These are phyloP conservation scores for Bombus breviceps DNA, from an alignment of 1,140 invertebrate species.

Conservation along the genomic window DNA sequence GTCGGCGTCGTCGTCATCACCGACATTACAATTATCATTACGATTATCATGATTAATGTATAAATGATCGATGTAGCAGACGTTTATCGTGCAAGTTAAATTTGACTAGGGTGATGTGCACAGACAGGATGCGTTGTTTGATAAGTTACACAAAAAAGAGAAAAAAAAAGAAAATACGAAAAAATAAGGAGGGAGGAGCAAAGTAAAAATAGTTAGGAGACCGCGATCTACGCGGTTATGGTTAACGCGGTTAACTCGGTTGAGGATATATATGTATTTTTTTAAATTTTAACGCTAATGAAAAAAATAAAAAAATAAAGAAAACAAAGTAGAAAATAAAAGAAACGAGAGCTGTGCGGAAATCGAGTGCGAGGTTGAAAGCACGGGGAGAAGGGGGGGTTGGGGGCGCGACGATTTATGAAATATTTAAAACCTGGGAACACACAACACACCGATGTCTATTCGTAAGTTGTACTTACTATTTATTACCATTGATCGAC, in stretches of 20 bases:
- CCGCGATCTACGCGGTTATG: slow-evolving; percentile 38
- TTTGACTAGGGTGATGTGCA: slow-evolving; percentile 38
- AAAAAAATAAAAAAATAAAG: slow-evolving; percentile 27
- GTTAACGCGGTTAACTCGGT: slow-evolving; percentile 70
- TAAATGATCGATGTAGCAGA: slow-evolving; percentile 54
- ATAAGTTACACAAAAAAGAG: slow-evolving; percentile 77
- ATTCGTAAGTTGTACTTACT: slow-evolving; percentile 71
- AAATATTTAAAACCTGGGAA: slow-evolving; percentile 73
- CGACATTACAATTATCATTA: slow-evolving; percentile 34
- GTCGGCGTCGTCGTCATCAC: slow-evolving; percentile 43
- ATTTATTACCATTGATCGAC: slow-evolving; percentile 46
- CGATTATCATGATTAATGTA: slow-evolving; percentile 31
- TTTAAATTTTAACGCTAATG: slow-evolving; percentile 81
- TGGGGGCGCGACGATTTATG: slow-evolving; percentile 28
- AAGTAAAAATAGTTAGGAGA: slow-evolving; percentile 57
- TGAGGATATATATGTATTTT: slow-evolving; percentile 82
- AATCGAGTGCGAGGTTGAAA: slow-evolving; percentile 38
- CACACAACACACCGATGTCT: slow-evolving; percentile 62
- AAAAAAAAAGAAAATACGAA: slow-evolving; percentile 56
- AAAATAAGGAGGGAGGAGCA: slow-evolving; percentile 10
- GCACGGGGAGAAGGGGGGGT: slow-evolving; percentile 29
- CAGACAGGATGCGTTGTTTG: slow-evolving; percentile 63
- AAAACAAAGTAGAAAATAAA: neutral
- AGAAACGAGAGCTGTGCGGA: slow-evolving; percentile 30
- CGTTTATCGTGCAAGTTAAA: slow-evolving; percentile 68